A percentile compares a stretch with the other conserved stretches of the same genome.
Evolutionary conservation across 2,113 vertebrate genomes (phyloP).

Genomic region (Anoura caudifer): DNA sequence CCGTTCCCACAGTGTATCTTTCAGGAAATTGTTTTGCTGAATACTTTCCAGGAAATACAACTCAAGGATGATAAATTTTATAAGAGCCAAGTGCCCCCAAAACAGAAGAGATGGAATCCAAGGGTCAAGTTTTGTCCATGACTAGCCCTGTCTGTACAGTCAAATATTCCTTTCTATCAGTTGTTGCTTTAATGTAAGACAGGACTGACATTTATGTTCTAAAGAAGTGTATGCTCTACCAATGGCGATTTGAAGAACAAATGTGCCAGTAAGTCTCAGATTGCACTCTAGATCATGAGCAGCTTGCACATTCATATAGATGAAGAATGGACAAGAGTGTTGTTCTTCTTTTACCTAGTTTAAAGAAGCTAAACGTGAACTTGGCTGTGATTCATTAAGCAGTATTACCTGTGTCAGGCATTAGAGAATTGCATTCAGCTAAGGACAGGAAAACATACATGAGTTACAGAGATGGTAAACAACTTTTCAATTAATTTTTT

Average conservation of each 20-base stretch:
- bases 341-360: background rate
- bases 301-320: background rate
- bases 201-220: background rate
- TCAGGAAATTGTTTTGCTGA: background rate
- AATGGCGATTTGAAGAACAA: background rate
- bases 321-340: background rate
- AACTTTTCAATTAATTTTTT: slow-evolving; percentile 68
- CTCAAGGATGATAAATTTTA: background rate
- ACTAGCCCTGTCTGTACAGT: background rate
- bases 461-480: slow-evolving; percentile 48
- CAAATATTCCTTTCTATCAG: background rate
- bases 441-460: slow-evolving; percentile 26
- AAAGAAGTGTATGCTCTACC: background rate
- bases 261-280: background rate
- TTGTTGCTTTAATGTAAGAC: background rate
- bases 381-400: slow-evolving; percentile 53
- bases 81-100: background rate
- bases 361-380: slow-evolving; percentile 16
- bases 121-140: background rate
- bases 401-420: slow-evolving; percentile 11
- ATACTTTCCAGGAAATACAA: background rate
- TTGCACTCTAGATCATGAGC: background rate
- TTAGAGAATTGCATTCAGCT: slow-evolving; percentile 64
- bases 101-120: background rate
- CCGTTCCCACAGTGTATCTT: background rate